Evolutionary conservation across 2,888 invertebrate species (phyloP).

Genomic region (Brachynemurus nebulosus): DNA sequence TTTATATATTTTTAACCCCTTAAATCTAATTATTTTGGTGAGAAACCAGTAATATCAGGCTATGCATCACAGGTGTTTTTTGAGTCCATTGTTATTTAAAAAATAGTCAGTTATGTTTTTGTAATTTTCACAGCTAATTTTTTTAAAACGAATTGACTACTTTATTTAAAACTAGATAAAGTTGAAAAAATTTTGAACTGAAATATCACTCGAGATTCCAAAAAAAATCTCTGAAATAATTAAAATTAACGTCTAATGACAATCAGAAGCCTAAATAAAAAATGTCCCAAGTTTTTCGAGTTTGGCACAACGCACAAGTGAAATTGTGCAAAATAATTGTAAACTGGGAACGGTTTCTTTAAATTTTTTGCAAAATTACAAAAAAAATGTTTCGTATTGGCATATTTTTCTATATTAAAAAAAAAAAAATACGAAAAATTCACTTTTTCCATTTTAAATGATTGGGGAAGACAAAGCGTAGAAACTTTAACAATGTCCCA

Average conservation of each 20-base stretch:
- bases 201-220: conserved; percentile 1
- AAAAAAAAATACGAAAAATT: conserved; percentile 1
- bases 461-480: conserved; percentile 6
- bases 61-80: too few relatives aligned
- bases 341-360: too few relatives aligned
- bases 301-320: conserved; percentile 2
- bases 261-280: too few relatives aligned
- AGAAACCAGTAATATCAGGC: too few relatives aligned
- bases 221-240: too few relatives aligned
- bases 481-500: conserved; percentile 6
- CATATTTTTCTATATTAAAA: neutral
- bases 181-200: neutral
- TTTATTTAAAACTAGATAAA: neutral
- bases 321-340: neutral
- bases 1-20: too few relatives aligned
- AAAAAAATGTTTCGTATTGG: neutral
- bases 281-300: neutral
- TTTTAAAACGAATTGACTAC: neutral
- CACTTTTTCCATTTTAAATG: neutral
- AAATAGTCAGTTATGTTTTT: too few relatives aligned
- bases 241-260: too few relatives aligned
- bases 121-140: too few relatives aligned
- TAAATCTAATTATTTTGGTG: too few relatives aligned
- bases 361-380: too few relatives aligned
- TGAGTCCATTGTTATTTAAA: too few relatives aligned